These are phyloP conservation scores for Eupeodes latifasciatus DNA, from an alignment of 2,888 invertebrate species.

Conservation along the genomic window DNA sequence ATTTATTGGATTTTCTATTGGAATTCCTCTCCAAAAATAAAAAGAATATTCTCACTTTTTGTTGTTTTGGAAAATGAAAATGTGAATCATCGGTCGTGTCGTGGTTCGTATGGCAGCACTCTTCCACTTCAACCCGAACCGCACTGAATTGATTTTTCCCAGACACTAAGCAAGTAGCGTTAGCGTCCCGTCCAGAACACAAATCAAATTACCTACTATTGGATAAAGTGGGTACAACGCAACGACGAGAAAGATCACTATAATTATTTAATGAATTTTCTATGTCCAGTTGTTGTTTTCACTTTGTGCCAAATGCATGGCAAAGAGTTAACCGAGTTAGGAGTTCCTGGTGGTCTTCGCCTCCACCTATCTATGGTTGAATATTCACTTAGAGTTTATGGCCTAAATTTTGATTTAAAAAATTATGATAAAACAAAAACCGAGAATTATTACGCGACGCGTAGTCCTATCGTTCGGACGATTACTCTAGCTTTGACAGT, in stretches of 20 bases:
- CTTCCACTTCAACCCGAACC: constrained; percentile 21
- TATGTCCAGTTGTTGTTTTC: constrained; percentile 32
- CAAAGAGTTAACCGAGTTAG: not conserved
- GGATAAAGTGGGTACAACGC: too few relatives aligned
- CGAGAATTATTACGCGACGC: constrained; percentile 51
- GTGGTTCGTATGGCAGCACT: constrained; percentile 9
- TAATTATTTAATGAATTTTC: constrained; percentile 22
- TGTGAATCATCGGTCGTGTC: constrained; percentile 61
- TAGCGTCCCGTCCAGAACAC: constrained; percentile 20
- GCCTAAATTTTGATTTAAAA: constrained; percentile 39
- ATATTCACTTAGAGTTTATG: not conserved
- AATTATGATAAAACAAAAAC: constrained; percentile 43
- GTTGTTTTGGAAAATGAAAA: constrained; percentile 27
- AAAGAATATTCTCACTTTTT: constrained; percentile 23
- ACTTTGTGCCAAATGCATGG: constrained; percentile 38
- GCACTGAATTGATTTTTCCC: constrained; percentile 73
- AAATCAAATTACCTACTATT: constrained; percentile 15
- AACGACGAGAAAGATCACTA: constrained; percentile 10
- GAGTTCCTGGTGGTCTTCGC: constrained; percentile 9
- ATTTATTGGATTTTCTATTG: constrained; percentile 46
- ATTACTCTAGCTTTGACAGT: constrained; percentile 71
- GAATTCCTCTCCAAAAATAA: not conserved
- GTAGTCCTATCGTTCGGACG: constrained; percentile 56
- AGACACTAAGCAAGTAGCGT: constrained; percentile 11
- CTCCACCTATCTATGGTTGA: not conserved